Percentiles rank a stretch among this genome's conserved stretches.
phyloP scores from a whole-genome alignment of 1,140 invertebrate genomes.

The Andricus grossulariae region DNA sequence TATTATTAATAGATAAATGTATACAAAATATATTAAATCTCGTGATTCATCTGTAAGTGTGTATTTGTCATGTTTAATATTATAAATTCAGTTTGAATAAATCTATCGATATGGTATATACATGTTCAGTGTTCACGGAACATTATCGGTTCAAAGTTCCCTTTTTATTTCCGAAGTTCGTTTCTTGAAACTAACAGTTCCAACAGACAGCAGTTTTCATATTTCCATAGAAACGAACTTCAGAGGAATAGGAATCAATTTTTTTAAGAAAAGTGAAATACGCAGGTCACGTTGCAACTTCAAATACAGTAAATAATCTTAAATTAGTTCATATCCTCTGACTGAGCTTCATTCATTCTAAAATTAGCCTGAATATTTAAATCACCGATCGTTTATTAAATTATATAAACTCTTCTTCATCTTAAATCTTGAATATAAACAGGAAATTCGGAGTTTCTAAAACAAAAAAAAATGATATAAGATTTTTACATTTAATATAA shows the following conservation, averaged over 20 bases:
- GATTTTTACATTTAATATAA: too few species aligned
- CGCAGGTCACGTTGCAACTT: too few species aligned
- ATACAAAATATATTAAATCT: constrained; percentile 56
- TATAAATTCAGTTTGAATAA: constrained; percentile 58
- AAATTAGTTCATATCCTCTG: too few species aligned
- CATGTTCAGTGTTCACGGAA: not conserved
- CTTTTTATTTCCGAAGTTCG: not conserved
- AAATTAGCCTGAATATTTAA: too few species aligned
- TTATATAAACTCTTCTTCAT: too few species aligned
- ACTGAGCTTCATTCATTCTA: too few species aligned
- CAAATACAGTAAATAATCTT: too few species aligned
- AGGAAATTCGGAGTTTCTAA: too few species aligned
- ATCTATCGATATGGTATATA: constrained; percentile 44
- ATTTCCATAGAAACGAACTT: not conserved
- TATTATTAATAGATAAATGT: constrained; percentile 54
- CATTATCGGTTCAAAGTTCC: constrained; percentile 7
- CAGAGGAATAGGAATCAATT: not conserved
- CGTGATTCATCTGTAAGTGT: constrained; percentile 56
- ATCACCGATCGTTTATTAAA: too few species aligned
- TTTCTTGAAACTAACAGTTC: not conserved
- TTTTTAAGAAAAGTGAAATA: too few species aligned
- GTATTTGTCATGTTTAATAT: constrained; percentile 58
- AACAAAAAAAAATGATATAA: too few species aligned
- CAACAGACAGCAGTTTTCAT: not conserved
- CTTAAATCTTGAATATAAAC: too few species aligned